phyloP scores from a whole-genome alignment of 2,888 invertebrate genomes.

The Germaria angustata region DNA sequence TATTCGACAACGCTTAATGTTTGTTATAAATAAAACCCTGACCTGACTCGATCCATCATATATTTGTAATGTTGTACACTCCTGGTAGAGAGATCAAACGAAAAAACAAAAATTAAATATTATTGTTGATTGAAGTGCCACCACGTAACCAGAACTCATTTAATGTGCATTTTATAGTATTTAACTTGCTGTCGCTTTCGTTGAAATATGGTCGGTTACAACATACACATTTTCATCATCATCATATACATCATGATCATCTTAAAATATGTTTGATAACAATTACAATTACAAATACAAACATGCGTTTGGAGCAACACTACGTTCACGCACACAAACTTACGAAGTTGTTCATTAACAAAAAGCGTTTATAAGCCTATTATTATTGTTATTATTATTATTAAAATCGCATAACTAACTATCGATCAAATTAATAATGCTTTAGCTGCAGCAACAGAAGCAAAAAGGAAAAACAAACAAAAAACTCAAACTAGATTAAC shows the following conservation, averaged over 20 bases:
- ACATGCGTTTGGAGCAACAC: slow-evolving; percentile 12
- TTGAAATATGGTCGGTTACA: slow-evolving; percentile 61
- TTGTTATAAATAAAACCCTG: too few species aligned
- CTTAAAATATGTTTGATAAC: slow-evolving; percentile 32
- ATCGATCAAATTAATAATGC: slow-evolving; percentile 57
- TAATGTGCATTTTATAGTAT: slow-evolving; percentile 56
- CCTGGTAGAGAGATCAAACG: not conserved
- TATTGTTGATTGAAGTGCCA: slow-evolving; percentile 52
- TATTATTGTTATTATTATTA: too few species aligned
- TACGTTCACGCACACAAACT: slow-evolving; percentile 1
- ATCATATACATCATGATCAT: slow-evolving; percentile 30
- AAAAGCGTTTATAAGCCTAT: not conserved
- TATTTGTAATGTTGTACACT: not conserved
- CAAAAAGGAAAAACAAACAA: slow-evolving; percentile 4
- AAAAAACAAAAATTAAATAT: slow-evolving; percentile 5
- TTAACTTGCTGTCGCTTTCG: slow-evolving; percentile 50
- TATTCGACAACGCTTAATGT: too few species aligned
- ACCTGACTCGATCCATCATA: not conserved
- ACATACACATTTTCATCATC: slow-evolving; percentile 51
- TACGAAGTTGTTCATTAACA: not conserved
- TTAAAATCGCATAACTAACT: slow-evolving; percentile 54
- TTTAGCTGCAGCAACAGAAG: slow-evolving; percentile 18
- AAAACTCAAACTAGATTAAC: slow-evolving; percentile 60
- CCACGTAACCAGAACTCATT: slow-evolving; percentile 62
- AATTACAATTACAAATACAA: slow-evolving; percentile 18